Evolutionary conservation across 1,140 invertebrate genomes (phyloP), one percentile per base, ranked within the genome.

Genomic region (Spodoptera frugiperda): DNA sequence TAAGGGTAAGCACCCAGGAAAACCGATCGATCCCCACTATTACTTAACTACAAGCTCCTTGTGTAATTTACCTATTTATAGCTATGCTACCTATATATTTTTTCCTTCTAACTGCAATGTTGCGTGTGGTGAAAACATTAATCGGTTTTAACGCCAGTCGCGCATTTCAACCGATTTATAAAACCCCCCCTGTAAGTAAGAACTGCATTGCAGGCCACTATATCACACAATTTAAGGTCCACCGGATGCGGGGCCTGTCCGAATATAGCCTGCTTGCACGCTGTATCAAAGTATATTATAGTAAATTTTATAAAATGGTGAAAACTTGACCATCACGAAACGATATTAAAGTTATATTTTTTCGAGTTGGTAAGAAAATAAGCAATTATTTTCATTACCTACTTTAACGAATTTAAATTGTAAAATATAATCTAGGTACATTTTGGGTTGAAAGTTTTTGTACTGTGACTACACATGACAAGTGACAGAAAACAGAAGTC

Each of bases 61-160:
- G 15, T 25, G 21, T 57, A 57, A 25, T 57, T 57, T 25, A 15
- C 8, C 9, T 63, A 61, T 9, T n/a, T 61, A 19, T 61, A 44
- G 5, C 19, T 57, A n/a, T n/a, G n/a, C n/a, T n/a, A n/a, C n/a
- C n/a, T n/a, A 21, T 67, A 65, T 65, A 25, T 78, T 75, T 86
- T 90, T 91, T 88, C 82, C 75, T 81, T 83, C 78, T 87, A 87
- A 89, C 82, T 87, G 87, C 87, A 87, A 77, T 73, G 80, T 92
- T 82, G 90, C 90, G 89, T 92, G 90, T 72, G 73, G 65, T 77
- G 74, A 61, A 51, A 63, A 85, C 90, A 91, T 92, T 89, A 89
- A 91, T 91, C 90, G 88, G 87, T 86, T 89, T 88, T 87, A 87
- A 85, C 86, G 87, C 86, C 77, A 77, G 83, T 76, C 83, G 79